Evolutionary conservation across 2,797 vertebrate genomes (phyloP), one percentile per base, ranked within the genome.

Genomic region (Chiloscyllium punctatum): DNA sequence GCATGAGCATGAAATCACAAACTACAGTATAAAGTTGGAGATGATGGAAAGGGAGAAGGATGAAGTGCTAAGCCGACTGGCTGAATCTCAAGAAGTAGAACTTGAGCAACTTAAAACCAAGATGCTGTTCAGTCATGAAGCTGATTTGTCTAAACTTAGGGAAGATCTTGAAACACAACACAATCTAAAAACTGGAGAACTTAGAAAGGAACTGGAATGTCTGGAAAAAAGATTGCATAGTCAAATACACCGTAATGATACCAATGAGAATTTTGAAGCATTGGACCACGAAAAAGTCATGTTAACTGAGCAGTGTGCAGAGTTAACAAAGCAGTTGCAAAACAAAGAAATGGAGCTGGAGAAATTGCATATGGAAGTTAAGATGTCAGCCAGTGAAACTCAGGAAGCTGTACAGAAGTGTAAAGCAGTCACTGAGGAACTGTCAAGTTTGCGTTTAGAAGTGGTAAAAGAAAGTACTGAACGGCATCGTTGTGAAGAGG

Each of bases 381-480:
- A 96, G 42, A 97, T 96, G 74, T 97, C 96, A 42, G 97, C 96
- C 0, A 97, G 97, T 95, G 97, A 98, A 37, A 96, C 98, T 18
- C 97, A 98, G 79, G 98, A 98, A 96, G 97, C 97, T 96, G n/a
- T 95, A 90, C 77, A 4, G 79, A 97, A 96, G 27, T 97, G 96
- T 96, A 96, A 95, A 95, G 72, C 96, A 66, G 95, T 96, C 3
- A 42, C 87, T 1, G 96, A 97, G 79, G 98, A 98, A 84, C 97
- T 98, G 48, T 96, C 96, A 57, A 96, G 96, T 42, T 68, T 96
- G 27, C 96, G 95, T 79, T 96, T 96, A 94, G 96, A 98, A 95
- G 97, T 98, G 95, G 97, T 98, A 77, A 96, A 97, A 62, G 98
- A 98, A 96, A 97, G 97, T n/a, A 96, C 97, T 96, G 97, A 96